phyloP scores from a whole-genome alignment of 2,797 vertebrate species.

The Spatula versicolor region DNA sequence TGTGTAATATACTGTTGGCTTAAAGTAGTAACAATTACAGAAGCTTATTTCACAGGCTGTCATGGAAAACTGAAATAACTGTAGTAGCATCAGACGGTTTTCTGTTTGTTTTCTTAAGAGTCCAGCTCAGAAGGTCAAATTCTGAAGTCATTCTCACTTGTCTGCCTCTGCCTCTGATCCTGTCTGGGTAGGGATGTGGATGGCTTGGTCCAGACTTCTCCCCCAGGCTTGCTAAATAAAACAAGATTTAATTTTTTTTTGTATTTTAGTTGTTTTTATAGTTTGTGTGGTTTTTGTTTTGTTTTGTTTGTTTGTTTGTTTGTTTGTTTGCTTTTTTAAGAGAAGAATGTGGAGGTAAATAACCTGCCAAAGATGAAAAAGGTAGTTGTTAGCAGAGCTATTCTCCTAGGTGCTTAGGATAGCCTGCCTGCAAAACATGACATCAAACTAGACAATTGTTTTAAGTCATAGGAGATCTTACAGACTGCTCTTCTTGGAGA shows the following conservation, averaged over 20 bases:
- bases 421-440: not conserved
- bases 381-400: not conserved
- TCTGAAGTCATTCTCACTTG: not conserved
- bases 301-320: rapidly evolving
- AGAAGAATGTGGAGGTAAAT: not conserved
- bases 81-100: not conserved
- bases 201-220: not conserved
- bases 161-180: not conserved
- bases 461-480: not conserved
- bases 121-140: not conserved
- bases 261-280: not conserved
- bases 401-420: not conserved
- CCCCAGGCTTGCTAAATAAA: not conserved
- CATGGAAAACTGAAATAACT: not conserved
- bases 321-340: not conserved
- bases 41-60: not conserved
- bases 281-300: not conserved
- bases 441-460: not conserved
- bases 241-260: not conserved
- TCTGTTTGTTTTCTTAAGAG: not conserved
- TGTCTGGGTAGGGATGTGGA: not conserved
- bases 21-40: not conserved
- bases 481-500: not conserved
- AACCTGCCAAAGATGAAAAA: not conserved
- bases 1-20: not conserved